Base-by-base conservation (phyloP, 2,113 vertebrate species). In the Cichladusa arquata region DNA sequence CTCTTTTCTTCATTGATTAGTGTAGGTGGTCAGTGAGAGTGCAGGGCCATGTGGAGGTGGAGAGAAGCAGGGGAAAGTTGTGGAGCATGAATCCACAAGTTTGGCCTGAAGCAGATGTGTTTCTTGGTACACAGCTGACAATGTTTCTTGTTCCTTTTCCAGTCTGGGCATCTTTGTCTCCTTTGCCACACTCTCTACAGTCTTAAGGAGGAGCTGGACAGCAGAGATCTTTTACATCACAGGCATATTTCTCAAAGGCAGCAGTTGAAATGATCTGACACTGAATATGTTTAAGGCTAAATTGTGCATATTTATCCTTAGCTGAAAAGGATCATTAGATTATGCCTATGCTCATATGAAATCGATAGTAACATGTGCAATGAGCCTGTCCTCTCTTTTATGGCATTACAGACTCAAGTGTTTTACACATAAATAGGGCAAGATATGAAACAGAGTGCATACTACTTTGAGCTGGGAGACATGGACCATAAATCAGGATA, bases 321-420 rank as follows among this genome's bases (percentile, higher is more conserved):
- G 92, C 64, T 93, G 95, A 92, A 95, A 96, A 95, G 96, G 86
- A 89, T 95, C 95, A 93, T 97, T 97, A 93, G 96, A 85, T 89
- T 96, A 90, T 96, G 74, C 89, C 87, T 61, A 19, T 92, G 93
- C 85, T 96, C 53, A 10, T 67, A 91, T 79, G 53, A 96, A 96
- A 91, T 93, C 10, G 2, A 92, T 95, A 95, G 82, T 95, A 97
- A 96, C 94, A 90, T 96, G 97, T 96, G 94, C 92, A 98, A 91
- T 95, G 90, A 97, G 91, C 94, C 96, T 95, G 70, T 96, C 91
- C 38, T 92, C 90, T 97, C 94, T 97, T 96, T 98, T 98, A 98
- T 61, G 94, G 95, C 94, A 93, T 97, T 97, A 93, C 9, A 53
- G 80, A 96, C 95, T 94, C 34, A 44, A 97, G 96, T 77, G 57